A percentile compares a stretch with the other conserved stretches of the same genome.
These are phyloP conservation scores for Adoxophyes honmai DNA, from an alignment of 1,140 invertebrate species.

Conservation along the genomic window DNA sequence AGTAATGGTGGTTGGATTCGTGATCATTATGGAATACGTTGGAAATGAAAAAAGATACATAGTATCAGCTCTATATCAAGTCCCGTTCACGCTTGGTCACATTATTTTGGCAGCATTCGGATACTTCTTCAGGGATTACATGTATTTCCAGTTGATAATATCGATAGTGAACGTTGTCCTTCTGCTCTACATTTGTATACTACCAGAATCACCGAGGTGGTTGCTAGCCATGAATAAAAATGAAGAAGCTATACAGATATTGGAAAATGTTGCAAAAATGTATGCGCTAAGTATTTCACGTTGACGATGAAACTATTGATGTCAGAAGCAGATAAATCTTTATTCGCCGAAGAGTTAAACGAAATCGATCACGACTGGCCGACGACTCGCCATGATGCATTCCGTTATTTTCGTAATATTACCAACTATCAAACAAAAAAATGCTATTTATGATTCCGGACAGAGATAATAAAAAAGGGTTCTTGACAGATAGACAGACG, in stretches of 20 bases:
- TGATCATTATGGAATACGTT: conserved; percentile 75
- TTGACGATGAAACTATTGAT: not conserved
- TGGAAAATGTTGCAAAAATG: conserved; percentile 77
- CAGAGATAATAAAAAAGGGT: too few relatives aligned
- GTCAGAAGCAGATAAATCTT: too few relatives aligned
- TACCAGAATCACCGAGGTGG: conserved; percentile 85
- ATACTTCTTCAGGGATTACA: conserved; percentile 77
- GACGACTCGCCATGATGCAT: too few relatives aligned
- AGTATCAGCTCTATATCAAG: conserved; percentile 78
- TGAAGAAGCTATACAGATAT: conserved; percentile 75
- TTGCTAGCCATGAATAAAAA: conserved; percentile 78
- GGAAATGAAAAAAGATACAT: conserved; percentile 76
- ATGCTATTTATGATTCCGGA: too few relatives aligned
- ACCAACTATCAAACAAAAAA: too few relatives aligned
- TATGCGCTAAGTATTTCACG: conserved; percentile 33
- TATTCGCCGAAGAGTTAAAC: too few relatives aligned
- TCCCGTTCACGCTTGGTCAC: conserved; percentile 78
- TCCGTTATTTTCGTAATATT: too few relatives aligned
- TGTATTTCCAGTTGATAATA: conserved; percentile 76
- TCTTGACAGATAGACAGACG: too few relatives aligned
- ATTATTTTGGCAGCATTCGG: conserved; percentile 75
- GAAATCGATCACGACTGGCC: too few relatives aligned
- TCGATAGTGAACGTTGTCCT: conserved; percentile 74
- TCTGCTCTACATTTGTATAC: conserved; percentile 79
- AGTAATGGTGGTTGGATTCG: conserved; percentile 79